A percentile compares a stretch with the other conserved stretches of the same genome.
Evolutionary conservation across 2,888 invertebrate species (phyloP).

Genomic region (Cataglyphis rosenhaueri): DNA sequence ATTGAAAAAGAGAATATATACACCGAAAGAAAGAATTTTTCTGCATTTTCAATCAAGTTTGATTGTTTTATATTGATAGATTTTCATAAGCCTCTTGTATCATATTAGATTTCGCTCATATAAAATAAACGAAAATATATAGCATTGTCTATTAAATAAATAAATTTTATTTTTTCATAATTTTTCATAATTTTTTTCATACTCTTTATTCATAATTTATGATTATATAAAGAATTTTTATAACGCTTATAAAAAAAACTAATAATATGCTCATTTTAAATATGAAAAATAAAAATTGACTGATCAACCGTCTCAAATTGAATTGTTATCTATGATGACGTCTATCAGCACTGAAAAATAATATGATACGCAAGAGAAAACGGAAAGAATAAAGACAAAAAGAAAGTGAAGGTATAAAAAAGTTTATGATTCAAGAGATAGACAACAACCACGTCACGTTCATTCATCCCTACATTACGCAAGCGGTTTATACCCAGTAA

Average conservation of each 20-base stretch:
- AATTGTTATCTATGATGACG: conserved; percentile 15
- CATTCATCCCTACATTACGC: conserved; percentile 46
- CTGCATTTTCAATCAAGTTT: not conserved
- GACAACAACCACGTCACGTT: conserved; percentile 31
- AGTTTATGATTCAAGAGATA: conserved; percentile 24
- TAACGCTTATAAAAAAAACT: not conserved
- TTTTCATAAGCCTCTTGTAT: not conserved
- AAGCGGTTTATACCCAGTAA: conserved; percentile 31
- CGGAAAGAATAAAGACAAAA: conserved; percentile 20
- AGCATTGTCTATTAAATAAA: not conserved
- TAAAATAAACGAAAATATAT: not conserved
- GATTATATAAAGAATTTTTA: not conserved
- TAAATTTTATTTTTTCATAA: not conserved
- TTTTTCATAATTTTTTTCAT: not conserved
- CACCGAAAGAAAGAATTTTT: not conserved
- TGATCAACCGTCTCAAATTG: not conserved
- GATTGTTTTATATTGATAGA: not conserved
- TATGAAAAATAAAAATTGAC: not conserved
- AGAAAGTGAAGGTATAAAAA: conserved; percentile 10
- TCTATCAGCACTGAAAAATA: conserved; percentile 1
- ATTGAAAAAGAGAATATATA: conserved; percentile 16
- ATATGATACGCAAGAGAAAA: conserved; percentile 11
- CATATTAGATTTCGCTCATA: not conserved
- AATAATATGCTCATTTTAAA: not conserved
- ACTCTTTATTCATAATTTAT: not conserved